phyloP scores from a whole-genome alignment of 2,888 invertebrate genomes.

The Xiphydria camelus region DNA sequence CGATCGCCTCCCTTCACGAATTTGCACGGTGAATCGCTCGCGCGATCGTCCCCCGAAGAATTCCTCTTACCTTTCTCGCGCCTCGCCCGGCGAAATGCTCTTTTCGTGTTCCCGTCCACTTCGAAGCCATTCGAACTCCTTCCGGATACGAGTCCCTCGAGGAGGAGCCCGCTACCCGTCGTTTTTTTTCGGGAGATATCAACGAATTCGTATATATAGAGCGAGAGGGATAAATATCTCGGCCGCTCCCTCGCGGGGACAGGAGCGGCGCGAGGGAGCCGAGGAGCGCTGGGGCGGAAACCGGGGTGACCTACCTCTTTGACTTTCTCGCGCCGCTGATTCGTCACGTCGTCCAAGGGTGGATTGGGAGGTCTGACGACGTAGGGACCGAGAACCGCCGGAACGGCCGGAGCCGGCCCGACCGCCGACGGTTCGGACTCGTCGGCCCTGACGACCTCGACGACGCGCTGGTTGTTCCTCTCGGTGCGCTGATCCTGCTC shows the following conservation, averaged over 20 bases:
- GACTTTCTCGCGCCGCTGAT: constrained; percentile 53
- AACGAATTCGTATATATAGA: too few relatives aligned
- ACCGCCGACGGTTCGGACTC: constrained; percentile 30
- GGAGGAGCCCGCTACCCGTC: not conserved
- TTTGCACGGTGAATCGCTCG: not conserved
- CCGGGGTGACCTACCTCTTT: constrained; percentile 54
- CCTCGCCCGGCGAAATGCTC: too few relatives aligned
- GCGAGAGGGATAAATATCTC: not conserved
- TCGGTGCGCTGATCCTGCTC: constrained; percentile 36
- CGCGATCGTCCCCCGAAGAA: too few relatives aligned
- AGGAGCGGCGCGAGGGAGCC: not conserved
- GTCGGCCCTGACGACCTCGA: constrained; percentile 32
- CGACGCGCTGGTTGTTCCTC: constrained; percentile 14
- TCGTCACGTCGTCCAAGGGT: constrained; percentile 49
- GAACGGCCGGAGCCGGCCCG: constrained; percentile 25
- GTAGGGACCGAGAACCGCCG: constrained; percentile 32
- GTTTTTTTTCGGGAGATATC: too few relatives aligned
- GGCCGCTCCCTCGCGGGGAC: not conserved
- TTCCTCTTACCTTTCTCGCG: too few relatives aligned
- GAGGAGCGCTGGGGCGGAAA: not conserved
- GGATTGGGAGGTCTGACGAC: constrained; percentile 45
- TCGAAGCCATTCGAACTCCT: not conserved
- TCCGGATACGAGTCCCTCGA: not conserved
- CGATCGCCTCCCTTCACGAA: too few relatives aligned
- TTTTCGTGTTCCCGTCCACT: too few relatives aligned